Evolutionary conservation across 1,140 invertebrate genomes (phyloP), one percentile per base, ranked within the genome.

Genomic region (Zaprionus taronus): DNA sequence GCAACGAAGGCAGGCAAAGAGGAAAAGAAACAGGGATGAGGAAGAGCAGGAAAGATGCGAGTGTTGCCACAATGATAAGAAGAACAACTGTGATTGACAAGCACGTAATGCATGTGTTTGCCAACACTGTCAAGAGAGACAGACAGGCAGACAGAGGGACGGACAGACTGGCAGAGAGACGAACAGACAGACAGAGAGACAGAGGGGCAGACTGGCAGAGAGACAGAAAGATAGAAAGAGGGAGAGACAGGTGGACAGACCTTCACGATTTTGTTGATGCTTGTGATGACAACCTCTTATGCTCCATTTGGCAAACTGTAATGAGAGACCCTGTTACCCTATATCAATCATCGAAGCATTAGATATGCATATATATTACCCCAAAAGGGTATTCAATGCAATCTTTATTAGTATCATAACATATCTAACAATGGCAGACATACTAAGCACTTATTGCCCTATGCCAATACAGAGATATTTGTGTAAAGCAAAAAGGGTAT

Each of bases 281-380:
- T 47, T 15, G 28, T 26, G 44, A 49, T 64, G 74, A 78, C 69
- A 78, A 68, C 58, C 76, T 74, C 65, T 74, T 41, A 79, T 76
- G 61, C 70, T 49, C 44, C 44, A 65, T 69, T 68, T 78, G 55
- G 17, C 62, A 61, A 53, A 47, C 34, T 49, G 53, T 58, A 79
- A 79, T 58, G 22, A 24, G 53, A 63, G 17, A 55, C 63, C 7
- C n/a, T 17, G n/a, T 47, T 47, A 17, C n/a, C 34, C 47, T 17
- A 63, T 72, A 53, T 64, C 44, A 82, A 74, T 81, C 80, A 82
- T 82, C 73, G 67, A 57, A 73, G 9, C 3, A 22, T 51, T 22
- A 14, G 5, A 24, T 51, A 51, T 22, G 17, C 17, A 51, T 51
- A 24, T 14, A 22, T 22, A 51, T 51, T 14, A 24, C 5, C 11